Evolutionary conservation across 1,140 invertebrate species (phyloP).

Genomic region (Camponotus pennsylvanicus): DNA sequence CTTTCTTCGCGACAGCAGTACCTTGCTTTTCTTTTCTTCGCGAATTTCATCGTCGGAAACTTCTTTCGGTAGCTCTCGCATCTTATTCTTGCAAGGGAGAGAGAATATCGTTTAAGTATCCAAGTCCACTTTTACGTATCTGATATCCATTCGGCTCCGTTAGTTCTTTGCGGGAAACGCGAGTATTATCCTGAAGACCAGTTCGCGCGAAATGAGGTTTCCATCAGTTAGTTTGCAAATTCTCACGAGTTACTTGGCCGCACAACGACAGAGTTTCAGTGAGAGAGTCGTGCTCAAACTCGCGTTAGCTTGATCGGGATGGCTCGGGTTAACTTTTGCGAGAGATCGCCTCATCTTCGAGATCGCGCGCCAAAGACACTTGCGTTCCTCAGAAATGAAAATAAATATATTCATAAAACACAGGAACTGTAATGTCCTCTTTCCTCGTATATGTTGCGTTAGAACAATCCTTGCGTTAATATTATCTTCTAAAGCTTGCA

Average conservation of each 20-base stretch:
- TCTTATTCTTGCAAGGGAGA: not conserved
- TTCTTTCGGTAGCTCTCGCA: not conserved
- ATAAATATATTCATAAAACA: not conserved
- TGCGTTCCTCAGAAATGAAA: conserved; percentile 1
- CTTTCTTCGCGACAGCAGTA: not conserved
- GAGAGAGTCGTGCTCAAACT: conserved; percentile 66
- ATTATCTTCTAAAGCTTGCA: not conserved
- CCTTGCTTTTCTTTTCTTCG: not conserved
- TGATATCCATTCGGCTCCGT: conserved; percentile 36
- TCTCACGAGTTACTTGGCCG: conserved; percentile 71
- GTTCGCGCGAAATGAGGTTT: conserved; percentile 70
- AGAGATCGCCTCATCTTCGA: conserved; percentile 57
- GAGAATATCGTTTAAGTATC: conserved; percentile 30
- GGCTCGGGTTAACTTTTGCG: conserved; percentile 57
- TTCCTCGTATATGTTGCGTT: not conserved
- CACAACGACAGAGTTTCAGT: conserved; percentile 66
- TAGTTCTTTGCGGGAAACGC: conserved; percentile 26
- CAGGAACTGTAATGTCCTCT: not conserved
- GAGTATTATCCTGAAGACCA: conserved; percentile 54
- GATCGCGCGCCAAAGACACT: conserved; percentile 50
- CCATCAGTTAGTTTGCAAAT: conserved; percentile 75
- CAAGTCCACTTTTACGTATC: conserved; percentile 39
- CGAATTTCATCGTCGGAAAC: conserved; percentile 1
- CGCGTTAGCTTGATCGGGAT: conserved; percentile 70
- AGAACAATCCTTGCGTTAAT: not conserved